Base-by-base conservation (phyloP, 2,888 invertebrate genomes). In the Pyrochroa serraticornis region DNA sequence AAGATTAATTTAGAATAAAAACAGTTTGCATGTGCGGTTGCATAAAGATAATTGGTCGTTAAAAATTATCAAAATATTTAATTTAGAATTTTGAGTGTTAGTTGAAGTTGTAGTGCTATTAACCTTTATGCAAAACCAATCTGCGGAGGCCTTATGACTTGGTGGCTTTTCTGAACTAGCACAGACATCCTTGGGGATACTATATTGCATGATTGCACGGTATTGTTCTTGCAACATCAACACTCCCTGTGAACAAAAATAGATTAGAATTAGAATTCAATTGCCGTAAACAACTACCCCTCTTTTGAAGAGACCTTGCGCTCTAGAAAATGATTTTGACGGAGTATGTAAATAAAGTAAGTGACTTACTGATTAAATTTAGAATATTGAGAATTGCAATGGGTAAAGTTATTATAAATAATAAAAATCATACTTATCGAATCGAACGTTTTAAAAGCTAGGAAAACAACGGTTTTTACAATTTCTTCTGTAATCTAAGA, bases 171-270 rank as follows among this genome's bases (percentile, higher is more conserved):
- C 80, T 5, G 76, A 73, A 45, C 69, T 70, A 46, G 75, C 71
- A 73, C 73, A 72, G 41, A 75, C 66, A 68, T 87, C 86, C 75
- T 86, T 87, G 7, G 88, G 87, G 74, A 89, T 87, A 74, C 90
- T 90, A 80, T 89, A 91, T 76, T 91, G 90, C 82, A 91, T 85
- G 31, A 87, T 84, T 58, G 89, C 88, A 59, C 88, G 84, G 73
- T 85, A 87, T 69, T 88, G 86, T 75, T 89, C 89, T 78, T 88
- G 87, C 55, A 91, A 82, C 82, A 88, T 85, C 69, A 91, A 80
- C 53, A 87, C 83, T 59, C 90, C 90, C 87, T 90, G 85, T 73
- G 84, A 84, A 79, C 81, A 78, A 80, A 77, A 71, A 73, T 67
- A 64, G 64, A 58, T 38, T 34, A 9, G 36, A 63, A 64, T 63